phyloP scores from a whole-genome alignment of 2,797 vertebrate species.

The Myioborus melanocephalus region DNA sequence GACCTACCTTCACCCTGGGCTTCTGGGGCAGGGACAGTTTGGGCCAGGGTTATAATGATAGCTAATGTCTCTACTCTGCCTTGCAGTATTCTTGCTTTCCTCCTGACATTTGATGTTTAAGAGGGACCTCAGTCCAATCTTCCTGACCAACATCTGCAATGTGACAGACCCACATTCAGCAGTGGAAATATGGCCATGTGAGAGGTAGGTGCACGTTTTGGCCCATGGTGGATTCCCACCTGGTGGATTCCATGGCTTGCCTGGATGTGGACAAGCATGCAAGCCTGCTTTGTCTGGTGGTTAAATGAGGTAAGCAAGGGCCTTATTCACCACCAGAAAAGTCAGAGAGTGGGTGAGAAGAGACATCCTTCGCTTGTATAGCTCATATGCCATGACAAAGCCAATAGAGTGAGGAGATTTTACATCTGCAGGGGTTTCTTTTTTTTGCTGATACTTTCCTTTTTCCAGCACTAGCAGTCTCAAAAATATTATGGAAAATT shows the following conservation, averaged over 20 bases:
- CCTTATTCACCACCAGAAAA: background rate
- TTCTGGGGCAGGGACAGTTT: background rate
- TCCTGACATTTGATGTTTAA: background rate
- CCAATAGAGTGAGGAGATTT: background rate
- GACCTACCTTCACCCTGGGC: background rate
- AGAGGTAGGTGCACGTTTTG: background rate
- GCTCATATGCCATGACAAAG: background rate
- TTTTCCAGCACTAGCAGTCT: background rate
- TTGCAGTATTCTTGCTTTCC: background rate
- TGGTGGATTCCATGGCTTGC: background rate
- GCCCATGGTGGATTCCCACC: background rate
- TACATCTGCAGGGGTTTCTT: background rate
- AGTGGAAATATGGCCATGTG: accelerated
- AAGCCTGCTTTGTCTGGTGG: background rate
- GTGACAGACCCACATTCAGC: accelerated
- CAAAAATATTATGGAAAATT: background rate
- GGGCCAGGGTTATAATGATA: background rate
- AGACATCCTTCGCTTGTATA: background rate
- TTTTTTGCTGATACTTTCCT: background rate
- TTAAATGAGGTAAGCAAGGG: background rate
- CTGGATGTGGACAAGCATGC: accelerated
- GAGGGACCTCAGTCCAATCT: background rate
- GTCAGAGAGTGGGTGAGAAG: background rate
- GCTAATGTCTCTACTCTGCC: background rate
- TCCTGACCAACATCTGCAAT: background rate